These are phyloP conservation scores for Sebastes flavidus DNA, from an alignment of 2,797 vertebrate species.

Conservation along the genomic window DNA sequence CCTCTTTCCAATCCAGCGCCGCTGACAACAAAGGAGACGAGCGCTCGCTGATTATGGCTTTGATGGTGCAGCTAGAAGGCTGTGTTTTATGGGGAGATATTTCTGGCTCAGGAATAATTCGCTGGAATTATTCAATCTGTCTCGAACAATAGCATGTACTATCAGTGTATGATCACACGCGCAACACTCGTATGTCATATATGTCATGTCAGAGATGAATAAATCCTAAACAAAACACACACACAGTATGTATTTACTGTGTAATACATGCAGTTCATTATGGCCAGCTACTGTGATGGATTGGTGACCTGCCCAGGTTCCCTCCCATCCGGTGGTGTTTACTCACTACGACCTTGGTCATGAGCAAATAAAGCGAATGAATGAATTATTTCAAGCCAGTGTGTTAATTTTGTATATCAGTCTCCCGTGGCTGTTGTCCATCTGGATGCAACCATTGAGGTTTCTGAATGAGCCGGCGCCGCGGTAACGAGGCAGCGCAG, in stretches of 20 bases:
- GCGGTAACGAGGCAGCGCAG: conserved; percentile 55
- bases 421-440: conserved; percentile 58
- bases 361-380: conserved; percentile 28
- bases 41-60: conserved; percentile 66
- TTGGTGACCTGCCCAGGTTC: background rate
- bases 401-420: conserved; percentile 41
- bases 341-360: conserved; percentile 13
- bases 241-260: conserved; percentile 2
- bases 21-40: conserved; percentile 72
- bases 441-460: conserved; percentile 54
- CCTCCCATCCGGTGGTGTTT: background rate
- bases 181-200: conserved; percentile 19
- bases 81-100: conserved; percentile 65
- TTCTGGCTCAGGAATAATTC: conserved; percentile 63
- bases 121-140: conserved; percentile 68
- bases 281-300: background rate
- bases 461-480: conserved; percentile 32
- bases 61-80: conserved; percentile 61
- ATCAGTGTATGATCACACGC: conserved; percentile 33
- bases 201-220: conserved; percentile 24
- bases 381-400: conserved; percentile 34
- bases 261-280: conserved; percentile 20
- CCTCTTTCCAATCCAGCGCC: conserved; percentile 60
- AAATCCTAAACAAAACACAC: conserved; percentile 42
- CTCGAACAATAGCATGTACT: conserved; percentile 48